Evolutionary conservation across 1,140 invertebrate species (phyloP).

Genomic region (Batillaria attramentaria): DNA sequence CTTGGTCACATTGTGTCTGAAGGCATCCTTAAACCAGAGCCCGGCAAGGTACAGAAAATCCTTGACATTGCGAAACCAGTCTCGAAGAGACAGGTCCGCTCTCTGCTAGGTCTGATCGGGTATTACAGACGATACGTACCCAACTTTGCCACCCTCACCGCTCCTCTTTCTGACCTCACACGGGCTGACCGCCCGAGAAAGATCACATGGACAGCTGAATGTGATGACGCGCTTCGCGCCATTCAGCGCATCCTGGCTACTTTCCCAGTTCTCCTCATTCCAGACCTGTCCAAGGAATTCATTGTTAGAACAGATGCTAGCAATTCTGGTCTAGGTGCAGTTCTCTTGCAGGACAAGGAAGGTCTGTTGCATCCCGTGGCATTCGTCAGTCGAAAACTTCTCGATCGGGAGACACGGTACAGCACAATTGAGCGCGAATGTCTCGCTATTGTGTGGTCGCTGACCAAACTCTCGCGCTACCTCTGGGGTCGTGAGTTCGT

Average conservation of each 20-base stretch:
- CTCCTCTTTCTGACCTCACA: no score
- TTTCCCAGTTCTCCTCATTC: conserved; percentile 34
- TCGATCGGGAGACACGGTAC: conserved; percentile 25
- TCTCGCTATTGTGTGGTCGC: conserved; percentile 41
- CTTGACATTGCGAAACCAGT: no score
- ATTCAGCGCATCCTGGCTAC: conserved; percentile 29
- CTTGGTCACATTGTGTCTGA: no score
- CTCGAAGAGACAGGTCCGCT: no score
- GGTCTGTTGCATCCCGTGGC: conserved; percentile 26
- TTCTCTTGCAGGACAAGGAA: conserved; percentile 54
- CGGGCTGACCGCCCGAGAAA: no score
- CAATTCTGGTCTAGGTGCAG: conserved; percentile 59
- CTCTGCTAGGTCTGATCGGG: no score
- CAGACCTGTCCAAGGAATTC: conserved; percentile 26
- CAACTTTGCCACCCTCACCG: no score
- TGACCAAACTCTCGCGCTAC: conserved; percentile 38
- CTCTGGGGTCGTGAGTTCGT: conserved; percentile 45
- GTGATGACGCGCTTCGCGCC: conserved; percentile 28
- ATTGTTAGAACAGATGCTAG: conserved; percentile 64
- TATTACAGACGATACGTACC: no score
- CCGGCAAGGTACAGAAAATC: no score
- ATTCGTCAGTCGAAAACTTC: conserved; percentile 32
- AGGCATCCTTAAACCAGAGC: no score
- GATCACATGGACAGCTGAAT: conserved; percentile 1
- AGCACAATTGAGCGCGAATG: conserved; percentile 41